Evolutionary conservation across 2,113 vertebrate species (phyloP).

Genomic region (Orcinus orca): DNA sequence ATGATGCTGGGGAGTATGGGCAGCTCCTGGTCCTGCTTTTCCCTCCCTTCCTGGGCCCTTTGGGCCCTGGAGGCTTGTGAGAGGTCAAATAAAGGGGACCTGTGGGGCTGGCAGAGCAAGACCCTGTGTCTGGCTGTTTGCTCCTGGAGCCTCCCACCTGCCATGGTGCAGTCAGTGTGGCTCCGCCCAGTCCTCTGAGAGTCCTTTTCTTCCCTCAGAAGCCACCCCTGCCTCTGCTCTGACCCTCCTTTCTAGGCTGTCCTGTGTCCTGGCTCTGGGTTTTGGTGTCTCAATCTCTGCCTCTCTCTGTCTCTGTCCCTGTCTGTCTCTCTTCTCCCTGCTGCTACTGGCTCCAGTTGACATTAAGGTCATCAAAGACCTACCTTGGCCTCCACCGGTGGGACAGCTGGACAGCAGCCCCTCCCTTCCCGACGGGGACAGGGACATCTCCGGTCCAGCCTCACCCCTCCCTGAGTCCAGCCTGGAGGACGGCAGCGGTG

Average conservation of each 20-base stretch:
- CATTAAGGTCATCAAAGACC: slow-evolving; percentile 99
- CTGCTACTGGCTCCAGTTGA: slow-evolving; percentile 90
- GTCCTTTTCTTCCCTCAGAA: not conserved
- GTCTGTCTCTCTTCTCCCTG: slow-evolving; percentile 18
- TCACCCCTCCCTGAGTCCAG: slow-evolving; percentile 77
- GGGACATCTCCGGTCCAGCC: slow-evolving; percentile 76
- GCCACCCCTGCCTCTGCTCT: not conserved
- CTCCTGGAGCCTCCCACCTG: not conserved
- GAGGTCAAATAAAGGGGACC: not conserved
- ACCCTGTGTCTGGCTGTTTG: not conserved
- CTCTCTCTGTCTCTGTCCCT: slow-evolving; percentile 71
- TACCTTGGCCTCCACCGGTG: slow-evolving; percentile 97
- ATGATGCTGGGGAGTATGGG: not conserved
- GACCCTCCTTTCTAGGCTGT: slow-evolving; percentile 62
- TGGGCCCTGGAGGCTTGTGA: not conserved
- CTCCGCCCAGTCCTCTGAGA: not conserved
- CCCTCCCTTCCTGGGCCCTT: not conserved
- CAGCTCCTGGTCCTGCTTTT: not conserved
- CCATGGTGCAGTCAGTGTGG: not conserved
- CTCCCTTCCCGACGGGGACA: slow-evolving; percentile 86
- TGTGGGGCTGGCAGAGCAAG: not conserved
- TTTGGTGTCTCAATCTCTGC: slow-evolving; percentile 71
- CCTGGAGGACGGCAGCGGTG: slow-evolving; percentile 86
- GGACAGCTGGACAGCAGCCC: slow-evolving; percentile 94
- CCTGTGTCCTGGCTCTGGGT: slow-evolving; percentile 68